Conservation (phyloP, 1,140 invertebrate genomes). For the Orius insidiosus region DNA sequence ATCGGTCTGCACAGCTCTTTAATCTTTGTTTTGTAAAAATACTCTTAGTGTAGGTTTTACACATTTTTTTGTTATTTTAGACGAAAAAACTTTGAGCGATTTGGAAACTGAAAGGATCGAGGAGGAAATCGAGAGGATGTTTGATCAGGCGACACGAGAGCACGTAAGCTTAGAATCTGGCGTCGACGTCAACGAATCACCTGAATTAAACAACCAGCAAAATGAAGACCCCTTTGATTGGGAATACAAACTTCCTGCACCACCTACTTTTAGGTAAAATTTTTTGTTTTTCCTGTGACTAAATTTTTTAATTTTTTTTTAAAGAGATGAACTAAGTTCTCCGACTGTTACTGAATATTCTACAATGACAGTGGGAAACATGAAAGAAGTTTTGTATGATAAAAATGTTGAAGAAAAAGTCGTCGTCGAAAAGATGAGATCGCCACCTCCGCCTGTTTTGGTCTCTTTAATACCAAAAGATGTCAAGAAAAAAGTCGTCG, state of each 20-base stretch:
- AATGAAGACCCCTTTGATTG: constrained; percentile 26
- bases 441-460: background rate
- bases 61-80: no score
- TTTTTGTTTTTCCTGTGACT: no score
- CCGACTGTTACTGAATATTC: constrained; percentile 25
- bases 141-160: constrained; percentile 20
- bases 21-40: no score
- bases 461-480: background rate
- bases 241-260: constrained; percentile 43
- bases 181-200: constrained; percentile 9
- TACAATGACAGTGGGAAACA: constrained; percentile 21
- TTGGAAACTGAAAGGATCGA: constrained; percentile 16
- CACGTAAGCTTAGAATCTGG: constrained; percentile 16
- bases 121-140: constrained; percentile 23
- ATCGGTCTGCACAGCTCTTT: no score
- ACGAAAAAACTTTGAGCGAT: constrained; percentile 4
- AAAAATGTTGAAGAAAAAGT: constrained; percentile 4
- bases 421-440: background rate
- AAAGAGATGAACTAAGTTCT: constrained; percentile 27
- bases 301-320: background rate
- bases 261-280: constrained; percentile 35
- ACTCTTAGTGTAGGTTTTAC: no score
- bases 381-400: constrained; percentile 14
- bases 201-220: constrained; percentile 2
- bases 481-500: background rate